Conservation (phyloP, 2,797 vertebrate species). For the Neopelma chrysocephalum region DNA sequence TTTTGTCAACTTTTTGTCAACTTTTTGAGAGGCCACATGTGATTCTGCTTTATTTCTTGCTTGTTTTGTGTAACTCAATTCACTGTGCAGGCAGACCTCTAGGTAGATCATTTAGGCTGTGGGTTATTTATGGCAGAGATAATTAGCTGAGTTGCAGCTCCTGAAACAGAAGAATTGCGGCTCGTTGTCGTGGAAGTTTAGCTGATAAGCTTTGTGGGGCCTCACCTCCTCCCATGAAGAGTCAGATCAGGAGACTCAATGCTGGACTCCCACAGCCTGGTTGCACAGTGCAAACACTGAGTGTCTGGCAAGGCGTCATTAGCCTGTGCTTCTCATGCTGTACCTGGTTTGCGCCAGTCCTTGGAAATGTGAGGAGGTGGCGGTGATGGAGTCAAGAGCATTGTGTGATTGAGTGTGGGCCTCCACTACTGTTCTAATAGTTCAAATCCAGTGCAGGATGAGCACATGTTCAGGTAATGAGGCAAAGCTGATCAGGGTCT, state of each 20-base stretch:
- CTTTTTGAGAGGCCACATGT: background rate
- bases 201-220: background rate
- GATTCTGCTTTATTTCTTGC: background rate
- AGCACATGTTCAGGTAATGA: accelerated
- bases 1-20: background rate
- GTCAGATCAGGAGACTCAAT: background rate
- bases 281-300: background rate
- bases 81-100: background rate
- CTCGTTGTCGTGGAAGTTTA: background rate
- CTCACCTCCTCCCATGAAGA: background rate
- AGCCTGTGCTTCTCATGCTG: background rate
- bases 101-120: background rate
- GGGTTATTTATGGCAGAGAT: slow-evolving; percentile 10
- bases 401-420: background rate
- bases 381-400: background rate
- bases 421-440: accelerated
- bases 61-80: background rate
- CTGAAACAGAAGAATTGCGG: background rate
- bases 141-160: slow-evolving; percentile 14
- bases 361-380: background rate
- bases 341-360: background rate
- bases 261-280: background rate
- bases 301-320: background rate
- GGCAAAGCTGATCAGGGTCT: background rate
- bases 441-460: background rate